Conservation (phyloP, 2,113 vertebrate species). For the Charina bottae region DNA sequence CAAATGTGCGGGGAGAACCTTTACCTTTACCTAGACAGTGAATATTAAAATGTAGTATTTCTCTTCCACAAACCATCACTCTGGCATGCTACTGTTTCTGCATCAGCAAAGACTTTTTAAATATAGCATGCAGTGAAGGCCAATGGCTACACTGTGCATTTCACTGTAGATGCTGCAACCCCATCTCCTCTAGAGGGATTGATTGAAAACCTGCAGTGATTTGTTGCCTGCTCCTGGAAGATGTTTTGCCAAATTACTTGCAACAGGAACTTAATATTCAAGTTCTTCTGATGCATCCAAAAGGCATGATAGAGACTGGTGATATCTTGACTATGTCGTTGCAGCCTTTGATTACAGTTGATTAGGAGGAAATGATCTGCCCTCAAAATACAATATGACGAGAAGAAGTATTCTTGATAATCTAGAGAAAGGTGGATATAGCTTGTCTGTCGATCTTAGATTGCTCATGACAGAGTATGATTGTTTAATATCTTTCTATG, state of each 20-base stretch:
- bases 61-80: neutral
- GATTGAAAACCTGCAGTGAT: neutral
- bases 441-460: slow-evolving; percentile 52
- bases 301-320: slow-evolving; percentile 41
- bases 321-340: slow-evolving; percentile 20
- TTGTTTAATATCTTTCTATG: slow-evolving; percentile 65
- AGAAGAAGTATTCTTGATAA: slow-evolving; percentile 51
- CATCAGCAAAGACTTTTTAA: neutral
- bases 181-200: neutral
- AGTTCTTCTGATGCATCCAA: neutral
- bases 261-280: neutral
- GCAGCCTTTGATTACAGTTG: slow-evolving; percentile 61
- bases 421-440: slow-evolving; percentile 64
- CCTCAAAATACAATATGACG: slow-evolving; percentile 59
- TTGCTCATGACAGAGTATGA: slow-evolving; percentile 57
- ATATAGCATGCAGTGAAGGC: neutral
- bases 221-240: neutral
- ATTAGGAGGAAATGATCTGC: slow-evolving; percentile 65
- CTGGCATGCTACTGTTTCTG: neutral
- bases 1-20: no score
- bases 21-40: no score
- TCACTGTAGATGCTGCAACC: neutral
- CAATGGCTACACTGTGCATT: slow-evolving; percentile 9
- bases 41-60: neutral
- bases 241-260: neutral